Percentiles rank a stretch among this genome's conserved stretches.
phyloP scores from a whole-genome alignment of 2,797 vertebrate genomes.

The Danio tinwini region DNA sequence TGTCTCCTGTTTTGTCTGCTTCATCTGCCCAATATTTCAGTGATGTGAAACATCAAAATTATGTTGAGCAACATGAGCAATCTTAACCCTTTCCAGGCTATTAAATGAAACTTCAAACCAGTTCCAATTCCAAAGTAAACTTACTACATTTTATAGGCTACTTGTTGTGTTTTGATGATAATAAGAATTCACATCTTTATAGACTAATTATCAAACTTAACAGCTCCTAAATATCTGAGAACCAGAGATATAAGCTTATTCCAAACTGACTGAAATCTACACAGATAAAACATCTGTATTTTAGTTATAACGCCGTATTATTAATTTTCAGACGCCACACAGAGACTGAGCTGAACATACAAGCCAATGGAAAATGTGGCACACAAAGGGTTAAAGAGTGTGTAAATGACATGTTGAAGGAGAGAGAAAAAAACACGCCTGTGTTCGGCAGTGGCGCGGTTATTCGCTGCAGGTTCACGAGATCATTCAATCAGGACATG shows the following conservation, averaged over 20 bases:
- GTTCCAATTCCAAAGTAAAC: no score
- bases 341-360: background rate
- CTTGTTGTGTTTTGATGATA: background rate
- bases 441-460: constrained; percentile 59
- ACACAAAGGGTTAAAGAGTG: constrained; percentile 71
- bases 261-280: background rate
- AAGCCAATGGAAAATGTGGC: constrained; percentile 19
- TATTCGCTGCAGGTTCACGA: constrained; percentile 62
- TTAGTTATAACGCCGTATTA: background rate
- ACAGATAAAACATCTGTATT: background rate
- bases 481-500: constrained; percentile 66
- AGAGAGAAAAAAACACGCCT: constrained; percentile 50
- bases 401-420: constrained; percentile 58
- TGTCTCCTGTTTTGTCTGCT: no score
- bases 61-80: no score
- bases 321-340: no score
- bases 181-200: no score
- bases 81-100: no score
- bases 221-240: background rate
- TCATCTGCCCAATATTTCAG: no score
- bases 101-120: no score
- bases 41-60: no score
- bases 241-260: background rate
- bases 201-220: background rate
- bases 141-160: no score